phyloP scores from a whole-genome alignment of 2,113 vertebrate genomes.

The Bubo bubo region DNA sequence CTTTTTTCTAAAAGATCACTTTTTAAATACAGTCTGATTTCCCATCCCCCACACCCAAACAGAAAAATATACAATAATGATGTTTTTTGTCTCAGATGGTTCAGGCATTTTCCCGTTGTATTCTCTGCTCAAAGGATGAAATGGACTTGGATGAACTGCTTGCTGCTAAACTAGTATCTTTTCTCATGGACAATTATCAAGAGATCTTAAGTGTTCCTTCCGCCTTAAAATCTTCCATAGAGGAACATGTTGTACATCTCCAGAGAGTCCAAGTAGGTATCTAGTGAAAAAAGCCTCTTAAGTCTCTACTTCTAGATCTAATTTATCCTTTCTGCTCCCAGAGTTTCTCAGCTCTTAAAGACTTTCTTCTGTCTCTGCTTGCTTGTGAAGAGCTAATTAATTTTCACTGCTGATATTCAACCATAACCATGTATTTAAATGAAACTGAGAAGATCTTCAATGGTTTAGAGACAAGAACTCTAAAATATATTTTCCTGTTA shows the following conservation, averaged over 20 bases:
- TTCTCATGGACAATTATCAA: conserved; percentile 85
- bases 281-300: neutral
- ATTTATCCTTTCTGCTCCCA: neutral
- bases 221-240: conserved; percentile 77
- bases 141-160: conserved; percentile 87
- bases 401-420: neutral
- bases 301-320: neutral
- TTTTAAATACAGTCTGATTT: neutral
- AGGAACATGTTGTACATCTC: conserved; percentile 80
- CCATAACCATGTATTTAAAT: neutral
- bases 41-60: neutral
- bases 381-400: neutral
- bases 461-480: neutral
- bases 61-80: neutral
- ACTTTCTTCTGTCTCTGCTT: neutral
- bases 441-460: neutral
- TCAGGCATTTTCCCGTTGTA: conserved; percentile 85
- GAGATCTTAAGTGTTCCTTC: conserved; percentile 79
- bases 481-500: neutral
- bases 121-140: conserved; percentile 86
- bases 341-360: neutral
- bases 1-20: neutral
- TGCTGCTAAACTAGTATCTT: conserved; percentile 84
- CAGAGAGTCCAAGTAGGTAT: conserved; percentile 80
- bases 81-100: conserved; percentile 74